These are phyloP conservation scores for Rapana venosa DNA, from an alignment of 2,888 invertebrate genomes.

Conservation along the genomic window DNA sequence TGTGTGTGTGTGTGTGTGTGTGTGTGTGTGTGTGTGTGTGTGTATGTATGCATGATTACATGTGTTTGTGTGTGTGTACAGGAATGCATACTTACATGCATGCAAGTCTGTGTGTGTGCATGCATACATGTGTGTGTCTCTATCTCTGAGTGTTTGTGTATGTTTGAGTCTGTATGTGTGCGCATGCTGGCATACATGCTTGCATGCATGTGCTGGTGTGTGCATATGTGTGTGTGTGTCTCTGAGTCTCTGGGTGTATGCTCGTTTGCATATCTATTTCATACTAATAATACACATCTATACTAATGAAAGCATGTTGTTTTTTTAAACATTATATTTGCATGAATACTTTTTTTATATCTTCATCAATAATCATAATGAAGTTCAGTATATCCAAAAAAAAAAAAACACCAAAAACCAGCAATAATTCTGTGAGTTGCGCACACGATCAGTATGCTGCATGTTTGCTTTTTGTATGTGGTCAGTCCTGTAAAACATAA, in stretches of 20 bases:
- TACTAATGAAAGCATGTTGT: neutral
- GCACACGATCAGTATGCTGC: slow-evolving; percentile 9
- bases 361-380: no score
- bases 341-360: no score
- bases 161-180: neutral
- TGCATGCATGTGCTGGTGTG: neutral
- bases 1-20: slow-evolving; percentile 10
- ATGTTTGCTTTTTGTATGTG: slow-evolving; percentile 19
- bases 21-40: neutral
- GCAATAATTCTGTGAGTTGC: neutral
- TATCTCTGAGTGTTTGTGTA: neutral
- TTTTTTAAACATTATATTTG: neutral
- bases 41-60: neutral
- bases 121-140: neutral
- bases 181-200: neutral
- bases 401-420: neutral
- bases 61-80: no score
- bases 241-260: neutral
- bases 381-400: neutral
- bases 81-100: neutral
- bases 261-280: no score
- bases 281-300: neutral
- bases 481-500: slow-evolving; percentile 27
- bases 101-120: neutral
- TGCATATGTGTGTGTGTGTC: neutral